Evolutionary conservation across 2,888 invertebrate species (phyloP), one percentile per base, ranked within the genome.

Genomic region (Dascillus cervinus): DNA sequence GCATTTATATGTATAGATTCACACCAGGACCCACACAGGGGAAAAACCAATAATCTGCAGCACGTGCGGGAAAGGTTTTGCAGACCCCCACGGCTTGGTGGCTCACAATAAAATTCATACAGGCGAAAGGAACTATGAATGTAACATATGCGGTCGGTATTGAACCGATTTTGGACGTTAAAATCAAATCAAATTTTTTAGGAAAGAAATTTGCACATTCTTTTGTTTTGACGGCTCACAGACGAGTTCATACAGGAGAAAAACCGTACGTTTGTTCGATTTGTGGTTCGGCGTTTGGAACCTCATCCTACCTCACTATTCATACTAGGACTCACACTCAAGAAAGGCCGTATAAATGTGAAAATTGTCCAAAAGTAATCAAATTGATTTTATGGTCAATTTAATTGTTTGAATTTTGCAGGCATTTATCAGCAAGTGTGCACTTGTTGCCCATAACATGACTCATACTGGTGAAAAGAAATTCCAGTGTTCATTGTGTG

Each of bases 51-150:
- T 56, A 9, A 47, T 53, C 26, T 63, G 63, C 36, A 51, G 45
- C n/a, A 49, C 52, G 27, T 63, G 63, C 39, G 59, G 58, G 3
- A 62, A 62, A 49, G 35, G 52, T 5, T 60, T 63, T 36, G 43
- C 58, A 1, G 56, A 57, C 41, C 47, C 52, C 4, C 58, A 58
- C 32, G 57, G 60, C 5, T 41, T 63, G 19, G 37, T 48, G 5
- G 54, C 54, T 4, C 63, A 63, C 34, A 55, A 54, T 26, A 62
- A 62, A 49, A 55, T 49, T 4, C 63, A 63, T 38, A 58, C 60
- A 6, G 61, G 63, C 2, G 63, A 60, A 37, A 52, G 49, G 29
- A 61, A 60, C 22, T 52, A 60, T 39, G 54, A 57, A 32, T 63
- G 63, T 39, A 50, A 50, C 22, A 49, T 44, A 12, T 63, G 63